Evolutionary conservation across 2,888 invertebrate genomes (phyloP), one percentile per base, ranked within the genome.

Genomic region (Brachyopa scutellaris): DNA sequence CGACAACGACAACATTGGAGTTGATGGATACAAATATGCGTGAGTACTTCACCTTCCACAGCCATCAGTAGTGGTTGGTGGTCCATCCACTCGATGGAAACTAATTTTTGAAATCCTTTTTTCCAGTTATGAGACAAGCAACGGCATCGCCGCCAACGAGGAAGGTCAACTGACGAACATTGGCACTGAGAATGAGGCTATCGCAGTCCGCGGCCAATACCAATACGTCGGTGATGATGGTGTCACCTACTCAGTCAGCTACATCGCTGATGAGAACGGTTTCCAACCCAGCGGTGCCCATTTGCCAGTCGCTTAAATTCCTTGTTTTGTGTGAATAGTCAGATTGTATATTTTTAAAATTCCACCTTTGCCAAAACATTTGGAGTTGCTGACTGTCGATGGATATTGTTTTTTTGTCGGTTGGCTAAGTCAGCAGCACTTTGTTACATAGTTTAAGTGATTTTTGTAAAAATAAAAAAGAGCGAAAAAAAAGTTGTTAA

Each of bases 21-120:
- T 92, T 19, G 92, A 92, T 84, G 90, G 92, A 55, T 94, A 93
- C 89, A 92, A 90, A 84, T 94, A 92, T 85, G 91, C 90, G 93
- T 93, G 90, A 92, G 87, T 86, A 21, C 1, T n/a, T 0, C 19
- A 31, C 5, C 4, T 9, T 9, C 33, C 6, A 6, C 53, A 2
- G n/a, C 13, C 6, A 0, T 51, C 33, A 19, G n/a, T 23, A n/a
- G n/a, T n/a, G n/a, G n/a, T n/a, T n/a, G n/a, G n/a, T n/a, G n/a
- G n/a, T n/a, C n/a, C n/a, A n/a, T n/a, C n/a, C n/a, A n/a, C n/a
- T n/a, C n/a, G n/a, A n/a, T n/a, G n/a, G 26, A 26, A 6, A 26
- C 26, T 26, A 5, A 26, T 26, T 40, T 1, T 11, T 26, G 11
- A 9, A 1, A 11, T 49, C n/a, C 1, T 21, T 1, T 1, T 42